phyloP scores from a whole-genome alignment of 2,797 vertebrate genomes.

The Bradypus variegatus region DNA sequence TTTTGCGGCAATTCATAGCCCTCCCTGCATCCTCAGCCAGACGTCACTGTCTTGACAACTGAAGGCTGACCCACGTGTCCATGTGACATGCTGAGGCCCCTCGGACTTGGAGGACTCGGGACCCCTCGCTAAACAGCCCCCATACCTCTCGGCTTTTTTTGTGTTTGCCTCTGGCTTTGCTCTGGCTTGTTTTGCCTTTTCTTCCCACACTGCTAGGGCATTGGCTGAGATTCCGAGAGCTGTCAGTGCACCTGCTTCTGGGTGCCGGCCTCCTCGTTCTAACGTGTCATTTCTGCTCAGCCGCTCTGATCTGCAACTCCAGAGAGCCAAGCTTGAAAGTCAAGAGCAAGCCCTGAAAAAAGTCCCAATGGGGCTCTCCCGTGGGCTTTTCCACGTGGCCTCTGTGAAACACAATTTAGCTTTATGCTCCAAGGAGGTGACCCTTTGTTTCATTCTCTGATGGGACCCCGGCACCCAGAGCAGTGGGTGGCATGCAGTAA shows the following conservation, averaged over 20 bases:
- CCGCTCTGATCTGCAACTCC: background rate
- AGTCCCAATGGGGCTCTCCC: background rate
- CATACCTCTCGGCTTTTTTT: background rate
- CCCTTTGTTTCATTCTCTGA: background rate
- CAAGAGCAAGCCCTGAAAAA: background rate
- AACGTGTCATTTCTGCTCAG: background rate
- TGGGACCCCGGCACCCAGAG: background rate
- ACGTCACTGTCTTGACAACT: background rate
- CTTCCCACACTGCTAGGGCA: background rate
- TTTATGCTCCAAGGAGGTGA: background rate
- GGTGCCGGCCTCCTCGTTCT: background rate
- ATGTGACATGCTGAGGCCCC: background rate
- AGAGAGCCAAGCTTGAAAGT: background rate
- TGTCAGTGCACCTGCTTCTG: background rate
- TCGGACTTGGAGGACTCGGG: background rate
- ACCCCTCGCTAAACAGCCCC: background rate
- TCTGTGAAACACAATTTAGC: background rate
- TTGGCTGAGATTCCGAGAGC: background rate
- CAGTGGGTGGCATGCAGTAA: background rate
- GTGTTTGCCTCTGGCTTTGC: background rate
- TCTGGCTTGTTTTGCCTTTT: background rate
- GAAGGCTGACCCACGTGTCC: background rate
- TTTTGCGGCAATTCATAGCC: background rate
- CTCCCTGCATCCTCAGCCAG: background rate
- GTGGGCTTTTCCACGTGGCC: background rate